phyloP scores from a whole-genome alignment of 2,797 vertebrate genomes.

The Hippopotamyrus pictus region DNA sequence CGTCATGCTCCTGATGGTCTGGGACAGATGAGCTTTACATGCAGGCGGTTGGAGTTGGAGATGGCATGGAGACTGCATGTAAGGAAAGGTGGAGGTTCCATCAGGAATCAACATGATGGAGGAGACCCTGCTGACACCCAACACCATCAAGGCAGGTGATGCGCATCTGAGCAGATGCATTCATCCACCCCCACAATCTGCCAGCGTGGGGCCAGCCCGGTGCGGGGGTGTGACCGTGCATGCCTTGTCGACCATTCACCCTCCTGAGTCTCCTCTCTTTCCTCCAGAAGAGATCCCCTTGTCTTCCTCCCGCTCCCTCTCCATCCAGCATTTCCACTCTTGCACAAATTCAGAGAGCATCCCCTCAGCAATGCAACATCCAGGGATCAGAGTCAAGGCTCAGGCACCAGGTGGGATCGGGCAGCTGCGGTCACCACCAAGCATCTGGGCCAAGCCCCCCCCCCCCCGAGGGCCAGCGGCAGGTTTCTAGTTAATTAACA shows the following conservation, averaged over 20 bases:
- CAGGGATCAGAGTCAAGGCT: constrained; percentile 40
- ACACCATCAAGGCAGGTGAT: neutral
- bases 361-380: constrained; percentile 14
- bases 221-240: neutral
- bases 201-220: neutral
- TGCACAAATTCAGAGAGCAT: neutral
- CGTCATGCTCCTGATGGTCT: neutral
- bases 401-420: constrained; percentile 21
- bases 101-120: neutral
- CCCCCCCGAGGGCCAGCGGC: constrained; percentile 31
- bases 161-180: neutral
- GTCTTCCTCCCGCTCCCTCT: constrained; percentile 13
- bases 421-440: neutral
- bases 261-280: neutral
- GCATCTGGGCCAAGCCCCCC: constrained; percentile 23
- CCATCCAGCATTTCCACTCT: constrained; percentile 19
- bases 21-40: neutral
- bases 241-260: neutral
- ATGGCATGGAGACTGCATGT: neutral
- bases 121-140: neutral
- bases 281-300: neutral
- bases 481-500: constrained; percentile 55
- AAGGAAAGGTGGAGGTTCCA: neutral
- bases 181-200: neutral
- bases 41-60: neutral